These are phyloP conservation scores for Eublepharis macularius DNA, from an alignment of 2,113 vertebrate species.

Conservation along the genomic window DNA sequence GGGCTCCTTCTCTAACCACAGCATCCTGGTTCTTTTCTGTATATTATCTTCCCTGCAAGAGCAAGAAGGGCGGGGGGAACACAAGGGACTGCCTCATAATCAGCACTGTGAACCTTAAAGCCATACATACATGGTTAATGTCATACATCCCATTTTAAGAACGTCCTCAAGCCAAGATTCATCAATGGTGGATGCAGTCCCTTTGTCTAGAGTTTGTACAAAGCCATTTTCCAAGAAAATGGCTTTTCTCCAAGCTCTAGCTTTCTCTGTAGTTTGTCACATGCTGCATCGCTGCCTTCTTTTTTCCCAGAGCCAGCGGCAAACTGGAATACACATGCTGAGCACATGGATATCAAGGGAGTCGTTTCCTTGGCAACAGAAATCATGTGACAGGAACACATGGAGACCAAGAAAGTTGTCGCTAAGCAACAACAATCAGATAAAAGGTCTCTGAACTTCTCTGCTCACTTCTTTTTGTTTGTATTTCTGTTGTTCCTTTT, in stretches of 20 bases:
- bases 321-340: conserved; percentile 56
- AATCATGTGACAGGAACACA: conserved; percentile 56
- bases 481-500: neutral
- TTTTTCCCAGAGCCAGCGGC: conserved; percentile 43
- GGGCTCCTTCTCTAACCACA: no score
- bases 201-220: neutral
- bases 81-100: neutral
- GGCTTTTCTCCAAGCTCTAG: neutral
- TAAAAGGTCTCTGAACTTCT: conserved; percentile 25
- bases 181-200: neutral
- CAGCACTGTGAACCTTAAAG: neutral
- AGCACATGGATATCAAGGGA: conserved; percentile 63
- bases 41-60: neutral
- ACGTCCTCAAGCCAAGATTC: neutral
- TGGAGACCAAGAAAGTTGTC: conserved; percentile 39
- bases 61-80: neutral
- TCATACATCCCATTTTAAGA: neutral
- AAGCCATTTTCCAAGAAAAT: conserved; percentile 1
- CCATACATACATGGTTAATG: neutral
- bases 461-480: conserved; percentile 8
- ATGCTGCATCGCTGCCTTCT: conserved; percentile 9
- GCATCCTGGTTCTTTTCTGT: neutral
- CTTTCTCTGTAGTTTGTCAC: neutral
- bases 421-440: conserved; percentile 49
- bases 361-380: conserved; percentile 44